Percentiles rank a stretch among this genome's conserved stretches.
Conservation (phyloP, 2,113 vertebrate genomes). For the Suncus etruscus region DNA sequence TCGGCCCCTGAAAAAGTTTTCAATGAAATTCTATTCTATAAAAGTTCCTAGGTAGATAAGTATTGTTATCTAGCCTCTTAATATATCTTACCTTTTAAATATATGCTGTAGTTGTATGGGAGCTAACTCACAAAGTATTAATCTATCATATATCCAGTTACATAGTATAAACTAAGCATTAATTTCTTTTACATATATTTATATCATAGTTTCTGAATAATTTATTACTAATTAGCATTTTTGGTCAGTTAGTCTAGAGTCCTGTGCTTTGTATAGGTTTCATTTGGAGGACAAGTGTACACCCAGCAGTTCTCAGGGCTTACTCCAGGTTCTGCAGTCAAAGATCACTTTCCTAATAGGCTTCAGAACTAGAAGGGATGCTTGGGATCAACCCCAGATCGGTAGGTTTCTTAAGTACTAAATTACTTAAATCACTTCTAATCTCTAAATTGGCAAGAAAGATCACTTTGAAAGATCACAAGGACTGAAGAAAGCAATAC, state of each 20-base stretch:
- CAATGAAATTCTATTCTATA: constrained; percentile 5
- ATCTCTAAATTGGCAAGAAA: background rate
- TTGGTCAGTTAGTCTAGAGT: background rate
- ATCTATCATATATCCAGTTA: too few relatives aligned
- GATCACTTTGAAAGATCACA: background rate
- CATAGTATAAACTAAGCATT: background rate
- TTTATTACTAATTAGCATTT: background rate
- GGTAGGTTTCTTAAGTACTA: background rate
- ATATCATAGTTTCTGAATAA: background rate
- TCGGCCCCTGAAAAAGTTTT: background rate
- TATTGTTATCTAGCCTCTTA: background rate
- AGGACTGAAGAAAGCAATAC: background rate
- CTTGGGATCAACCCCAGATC: too few relatives aligned
- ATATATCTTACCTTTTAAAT: background rate
- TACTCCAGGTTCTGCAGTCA: too few relatives aligned
- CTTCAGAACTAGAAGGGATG: too few relatives aligned
- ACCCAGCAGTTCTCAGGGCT: too few relatives aligned
- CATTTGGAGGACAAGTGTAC: too few relatives aligned
- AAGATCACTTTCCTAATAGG: too few relatives aligned
- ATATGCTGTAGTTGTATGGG: background rate
- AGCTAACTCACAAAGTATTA: background rate
- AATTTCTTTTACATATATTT: background rate
- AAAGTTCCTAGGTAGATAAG: background rate
- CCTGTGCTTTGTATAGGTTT: background rate
- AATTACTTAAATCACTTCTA: constrained; percentile 23